These are phyloP conservation scores for Hartigia nigra DNA, from an alignment of 2,888 invertebrate species.

Conservation along the genomic window DNA sequence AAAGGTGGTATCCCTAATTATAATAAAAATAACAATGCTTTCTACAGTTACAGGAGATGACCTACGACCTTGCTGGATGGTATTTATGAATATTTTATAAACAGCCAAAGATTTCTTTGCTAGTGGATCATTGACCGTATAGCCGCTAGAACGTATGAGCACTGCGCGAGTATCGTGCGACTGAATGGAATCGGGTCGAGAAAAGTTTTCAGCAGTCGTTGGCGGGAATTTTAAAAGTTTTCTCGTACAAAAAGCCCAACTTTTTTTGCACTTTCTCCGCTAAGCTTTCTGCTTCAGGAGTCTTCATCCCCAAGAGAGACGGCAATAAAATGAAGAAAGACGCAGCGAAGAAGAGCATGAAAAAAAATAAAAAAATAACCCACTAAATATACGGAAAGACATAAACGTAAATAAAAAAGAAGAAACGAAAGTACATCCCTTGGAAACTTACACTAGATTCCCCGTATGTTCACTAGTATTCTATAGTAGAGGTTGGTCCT, in stretches of 20 bases:
- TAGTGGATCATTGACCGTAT: background rate
- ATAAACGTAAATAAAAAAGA: background rate
- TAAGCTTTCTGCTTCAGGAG: background rate
- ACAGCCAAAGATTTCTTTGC: background rate
- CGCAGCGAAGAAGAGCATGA: background rate
- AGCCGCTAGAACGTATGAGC: background rate
- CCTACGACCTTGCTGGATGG: background rate
- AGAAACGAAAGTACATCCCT: background rate
- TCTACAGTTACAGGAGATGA: background rate
- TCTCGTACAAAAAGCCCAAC: conserved; percentile 50
- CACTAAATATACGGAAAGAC: background rate
- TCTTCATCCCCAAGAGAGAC: background rate
- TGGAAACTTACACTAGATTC: background rate
- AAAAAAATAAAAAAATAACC: background rate
- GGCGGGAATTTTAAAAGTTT: conserved; percentile 4
- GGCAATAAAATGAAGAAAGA: conserved; percentile 18
- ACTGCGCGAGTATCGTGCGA: background rate
- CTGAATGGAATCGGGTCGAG: background rate
- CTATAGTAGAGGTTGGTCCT: background rate
- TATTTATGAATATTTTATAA: background rate
- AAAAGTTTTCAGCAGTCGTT: background rate
- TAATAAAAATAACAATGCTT: background rate
- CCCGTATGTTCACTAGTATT: background rate
- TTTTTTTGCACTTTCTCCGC: conserved; percentile 49
- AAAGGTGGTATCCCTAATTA: background rate